Base-by-base conservation (phyloP, 2,113 vertebrate species). In the Origma solitaria region DNA sequence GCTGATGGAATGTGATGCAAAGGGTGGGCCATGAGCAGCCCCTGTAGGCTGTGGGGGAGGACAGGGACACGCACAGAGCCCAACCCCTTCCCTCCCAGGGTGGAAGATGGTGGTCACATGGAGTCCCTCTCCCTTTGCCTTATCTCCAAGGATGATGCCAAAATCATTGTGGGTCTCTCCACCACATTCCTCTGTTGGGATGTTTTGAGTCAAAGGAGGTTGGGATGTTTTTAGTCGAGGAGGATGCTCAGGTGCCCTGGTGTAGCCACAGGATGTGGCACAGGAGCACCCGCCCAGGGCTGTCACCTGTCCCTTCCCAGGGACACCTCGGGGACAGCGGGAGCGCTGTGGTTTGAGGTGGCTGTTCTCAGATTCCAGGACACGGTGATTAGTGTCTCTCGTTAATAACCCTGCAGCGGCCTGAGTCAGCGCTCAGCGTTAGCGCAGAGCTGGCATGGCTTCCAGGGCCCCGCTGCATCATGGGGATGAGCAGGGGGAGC, bases 381-480 rank as follows among this genome's bases (percentile, higher is more conserved):
- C 88, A 89, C 65, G 60, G 82, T 88, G 94, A 95, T 94, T 92
- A 90, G 90, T 76, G 78, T 71, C 85, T 91, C 77, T 79, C 2
- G 10, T 87, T 95, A 96, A 95, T 93, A 40, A 92, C 78, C 87
- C 95, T 96, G 93, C 80, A 57, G 86, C 0, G 6, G 72, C 96
- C 96, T 96, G 78, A 85, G 94, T 94, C 95, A 96, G 91, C 76
- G 4, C 23, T 75, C 3, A 0, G 82, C 1, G 0, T 13, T 27
- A 75, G 85, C 0, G 44, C 92, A 85, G 94, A 72, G 92, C 90
- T 94, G 92, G 90, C 87, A 18, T 0, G 0, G 90, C 84, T 89
- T 22, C 71, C 3, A 0, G 45, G 64, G 57, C 57, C 57, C 42
- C 0, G 0, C 13, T 3, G 5, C 75, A 37, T 11, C 8, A 0